Conservation (phyloP, 2,113 vertebrate genomes). For the Nymphicus hollandicus region DNA sequence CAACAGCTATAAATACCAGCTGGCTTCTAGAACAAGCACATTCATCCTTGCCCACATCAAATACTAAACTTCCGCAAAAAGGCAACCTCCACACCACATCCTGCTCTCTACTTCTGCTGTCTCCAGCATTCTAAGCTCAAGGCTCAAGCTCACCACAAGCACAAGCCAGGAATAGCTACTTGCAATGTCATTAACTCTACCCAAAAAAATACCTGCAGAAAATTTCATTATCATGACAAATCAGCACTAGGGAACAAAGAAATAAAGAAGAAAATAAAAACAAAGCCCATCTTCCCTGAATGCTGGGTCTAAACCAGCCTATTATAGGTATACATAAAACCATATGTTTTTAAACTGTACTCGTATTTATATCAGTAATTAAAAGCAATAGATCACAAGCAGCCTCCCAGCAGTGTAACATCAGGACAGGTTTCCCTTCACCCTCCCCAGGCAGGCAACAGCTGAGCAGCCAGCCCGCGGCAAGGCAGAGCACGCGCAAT, state of each 20-base stretch:
- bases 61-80: background rate
- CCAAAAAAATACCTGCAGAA: background rate
- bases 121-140: background rate
- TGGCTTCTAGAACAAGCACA: background rate
- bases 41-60: background rate
- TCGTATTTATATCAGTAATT: background rate
- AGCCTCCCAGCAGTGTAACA: background rate
- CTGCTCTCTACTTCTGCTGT: background rate
- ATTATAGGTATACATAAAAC: background rate
- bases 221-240: fast-evolving
- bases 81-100: fast-evolving
- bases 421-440: background rate
- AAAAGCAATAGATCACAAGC: background rate
- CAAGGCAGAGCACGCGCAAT: background rate
- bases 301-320: background rate
- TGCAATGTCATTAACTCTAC: fast-evolving
- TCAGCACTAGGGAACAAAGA: background rate
- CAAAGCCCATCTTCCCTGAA: background rate
- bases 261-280: background rate
- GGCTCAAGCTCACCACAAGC: background rate
- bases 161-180: background rate
- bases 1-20: fast-evolving
- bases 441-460: background rate
- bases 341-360: background rate
- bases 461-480: background rate